Evolutionary conservation across 2,113 vertebrate genomes (phyloP).

Genomic region (Cyprinodon brontotheroides): DNA sequence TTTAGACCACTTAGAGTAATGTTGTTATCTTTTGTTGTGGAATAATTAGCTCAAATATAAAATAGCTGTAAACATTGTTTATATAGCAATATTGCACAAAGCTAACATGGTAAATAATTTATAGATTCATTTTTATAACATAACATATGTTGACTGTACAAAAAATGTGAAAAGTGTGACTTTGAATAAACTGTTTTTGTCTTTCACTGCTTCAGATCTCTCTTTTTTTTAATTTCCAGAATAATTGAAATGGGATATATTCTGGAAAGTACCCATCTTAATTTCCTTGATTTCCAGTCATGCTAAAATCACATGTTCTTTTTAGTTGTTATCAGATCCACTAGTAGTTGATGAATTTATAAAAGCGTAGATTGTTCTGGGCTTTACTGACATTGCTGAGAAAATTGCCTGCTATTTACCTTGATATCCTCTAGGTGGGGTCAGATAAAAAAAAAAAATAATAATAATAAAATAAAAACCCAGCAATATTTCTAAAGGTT

Average conservation of each 20-base stretch:
- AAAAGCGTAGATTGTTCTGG: no score
- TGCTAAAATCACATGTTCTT: background rate
- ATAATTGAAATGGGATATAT: background rate
- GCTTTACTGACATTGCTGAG: background rate
- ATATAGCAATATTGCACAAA: background rate
- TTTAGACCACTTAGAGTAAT: conserved; percentile 23
- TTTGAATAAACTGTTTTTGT: conserved; percentile 59
- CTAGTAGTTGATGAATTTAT: no score
- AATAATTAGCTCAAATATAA: conserved; percentile 15
- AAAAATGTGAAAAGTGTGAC: conserved; percentile 51
- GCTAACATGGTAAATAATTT: conserved; percentile 40
- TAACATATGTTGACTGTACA: conserved; percentile 59
- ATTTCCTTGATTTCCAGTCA: background rate
- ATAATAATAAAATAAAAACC: no score
- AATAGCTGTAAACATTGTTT: background rate
- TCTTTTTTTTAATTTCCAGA: background rate
- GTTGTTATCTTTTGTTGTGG: conserved; percentile 15
- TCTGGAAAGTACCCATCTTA: background rate
- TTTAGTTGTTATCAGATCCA: background rate
- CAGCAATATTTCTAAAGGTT: no score
- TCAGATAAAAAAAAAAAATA: no score
- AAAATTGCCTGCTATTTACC: no score
- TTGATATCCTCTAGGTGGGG: no score
- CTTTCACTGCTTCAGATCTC: background rate
- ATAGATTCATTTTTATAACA: conserved; percentile 49